These are phyloP conservation scores for Andricus curvator DNA, from an alignment of 2,888 invertebrate species.

Conservation along the genomic window DNA sequence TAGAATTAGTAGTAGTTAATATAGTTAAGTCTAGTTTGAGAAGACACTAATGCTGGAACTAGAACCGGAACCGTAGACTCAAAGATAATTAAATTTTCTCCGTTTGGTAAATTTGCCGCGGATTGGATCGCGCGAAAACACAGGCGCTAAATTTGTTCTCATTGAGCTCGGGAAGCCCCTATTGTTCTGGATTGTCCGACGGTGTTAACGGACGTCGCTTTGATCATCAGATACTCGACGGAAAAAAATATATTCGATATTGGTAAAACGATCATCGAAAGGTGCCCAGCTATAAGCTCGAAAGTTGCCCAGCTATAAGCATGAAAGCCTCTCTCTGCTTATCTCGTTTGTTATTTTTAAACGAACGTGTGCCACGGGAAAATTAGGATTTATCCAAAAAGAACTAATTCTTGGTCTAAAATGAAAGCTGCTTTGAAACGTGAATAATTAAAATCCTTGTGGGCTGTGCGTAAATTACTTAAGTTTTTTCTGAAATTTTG, in stretches of 20 bases:
- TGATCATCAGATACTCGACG: conserved; percentile 6
- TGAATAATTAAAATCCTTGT: neutral
- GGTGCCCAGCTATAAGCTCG: neutral
- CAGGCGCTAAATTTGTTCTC: conserved; percentile 64
- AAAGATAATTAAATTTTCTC: conserved; percentile 69
- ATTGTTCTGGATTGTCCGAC: neutral
- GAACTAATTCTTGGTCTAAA: neutral
- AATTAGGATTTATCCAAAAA: neutral
- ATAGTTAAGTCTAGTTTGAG: neutral
- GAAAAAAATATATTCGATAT: conserved; percentile 3
- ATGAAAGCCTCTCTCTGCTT: neutral
- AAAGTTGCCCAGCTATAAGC: neutral
- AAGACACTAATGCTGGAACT: neutral
- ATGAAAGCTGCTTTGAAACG: neutral
- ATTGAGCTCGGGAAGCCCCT: conserved; percentile 12
- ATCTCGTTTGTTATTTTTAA: neutral
- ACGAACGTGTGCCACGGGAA: neutral
- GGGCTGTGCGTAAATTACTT: no score
- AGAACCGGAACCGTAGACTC: conserved; percentile 61
- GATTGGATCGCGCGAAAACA: conserved; percentile 72
- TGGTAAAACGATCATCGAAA: conserved; percentile 2
- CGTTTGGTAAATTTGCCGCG: conserved; percentile 69
- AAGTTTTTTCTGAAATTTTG: no score
- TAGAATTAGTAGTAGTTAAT: neutral
- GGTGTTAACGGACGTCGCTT: neutral